Evolutionary conservation across 2,888 invertebrate species (phyloP), one percentile per base, ranked within the genome.

Genomic region (Pterostichus niger): DNA sequence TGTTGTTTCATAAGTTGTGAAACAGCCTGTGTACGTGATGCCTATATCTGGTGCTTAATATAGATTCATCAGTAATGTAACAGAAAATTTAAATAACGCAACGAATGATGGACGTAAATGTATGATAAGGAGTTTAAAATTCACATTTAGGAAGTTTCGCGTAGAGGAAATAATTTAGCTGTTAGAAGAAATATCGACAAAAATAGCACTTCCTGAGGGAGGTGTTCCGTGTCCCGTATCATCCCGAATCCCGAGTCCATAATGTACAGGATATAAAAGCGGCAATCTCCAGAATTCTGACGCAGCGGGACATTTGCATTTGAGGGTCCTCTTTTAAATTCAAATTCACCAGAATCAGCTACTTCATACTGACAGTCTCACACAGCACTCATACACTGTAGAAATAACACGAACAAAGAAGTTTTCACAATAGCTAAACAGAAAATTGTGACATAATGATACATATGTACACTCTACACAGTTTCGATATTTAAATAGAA

Each of bases 241-340:
- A 35, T 64, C 64, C 64, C 64, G 31, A 59, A 33, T 64, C 64
- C 13, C 35, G 64, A 33, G 33, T 64, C 64, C 64, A 64, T 64
- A 64, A 64, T 64, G 64, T 64, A 64, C 64, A 64, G 33, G 64
- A 64, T 64, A 64, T 64, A 64, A 64, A 64, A 64, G 64, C 64
- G 35, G 64, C 64, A 64, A 64, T 64, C 64, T 64, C 64, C 64
- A 64, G 64, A 64, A 64, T 64, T 64, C 64, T 64, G 64, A 64
- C 64, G 64, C 64, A 64, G 64, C 64, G 64, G 64, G 64, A 35
- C 64, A 64, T 64, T 64, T 64, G 64, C 64, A 64, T 64, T 40
- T 64, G 31, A 64, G 31, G 64, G 64, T 24, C 35, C 64, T 31
- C 64, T 64, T 64, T 64, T 64, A 64, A 64, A 64, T 64, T 64